Conservation (phyloP, 2,888 invertebrate species). For the Kryphioiulus occultus region DNA sequence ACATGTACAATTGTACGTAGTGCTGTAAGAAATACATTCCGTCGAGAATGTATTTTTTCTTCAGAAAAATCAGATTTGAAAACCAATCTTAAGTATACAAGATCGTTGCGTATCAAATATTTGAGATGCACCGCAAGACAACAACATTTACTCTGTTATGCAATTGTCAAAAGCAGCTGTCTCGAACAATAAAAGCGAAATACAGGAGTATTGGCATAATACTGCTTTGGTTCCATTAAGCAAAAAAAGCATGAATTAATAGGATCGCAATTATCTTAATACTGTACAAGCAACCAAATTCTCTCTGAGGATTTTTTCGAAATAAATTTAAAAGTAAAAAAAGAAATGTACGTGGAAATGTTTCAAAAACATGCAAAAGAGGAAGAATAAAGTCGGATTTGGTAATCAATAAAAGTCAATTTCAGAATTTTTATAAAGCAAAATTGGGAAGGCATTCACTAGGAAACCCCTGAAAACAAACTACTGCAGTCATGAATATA, state of each 20-base stretch:
- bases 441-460: too few species aligned
- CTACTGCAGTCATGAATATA: too few species aligned
- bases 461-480: too few species aligned
- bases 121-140: background rate
- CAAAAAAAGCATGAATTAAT: background rate
- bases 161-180: background rate
- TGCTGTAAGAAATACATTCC: background rate
- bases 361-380: background rate
- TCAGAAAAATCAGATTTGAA: background rate
- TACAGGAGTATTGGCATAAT: background rate
- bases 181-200: background rate
- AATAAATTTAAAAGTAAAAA: background rate
- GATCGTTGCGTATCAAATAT: background rate
- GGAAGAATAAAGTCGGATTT: background rate
- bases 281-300: background rate
- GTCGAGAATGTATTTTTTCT: background rate
- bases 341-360: background rate
- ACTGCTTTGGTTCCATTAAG: background rate
- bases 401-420: too few species aligned
- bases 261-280: background rate
- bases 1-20: background rate
- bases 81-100: background rate
- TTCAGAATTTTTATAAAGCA: too few species aligned
- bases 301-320: background rate
- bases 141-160: background rate